A percentile compares a stretch with the other conserved stretches of the same genome.
phyloP scores from a whole-genome alignment of 2,113 vertebrate species.

The Elgaria multicarinata region DNA sequence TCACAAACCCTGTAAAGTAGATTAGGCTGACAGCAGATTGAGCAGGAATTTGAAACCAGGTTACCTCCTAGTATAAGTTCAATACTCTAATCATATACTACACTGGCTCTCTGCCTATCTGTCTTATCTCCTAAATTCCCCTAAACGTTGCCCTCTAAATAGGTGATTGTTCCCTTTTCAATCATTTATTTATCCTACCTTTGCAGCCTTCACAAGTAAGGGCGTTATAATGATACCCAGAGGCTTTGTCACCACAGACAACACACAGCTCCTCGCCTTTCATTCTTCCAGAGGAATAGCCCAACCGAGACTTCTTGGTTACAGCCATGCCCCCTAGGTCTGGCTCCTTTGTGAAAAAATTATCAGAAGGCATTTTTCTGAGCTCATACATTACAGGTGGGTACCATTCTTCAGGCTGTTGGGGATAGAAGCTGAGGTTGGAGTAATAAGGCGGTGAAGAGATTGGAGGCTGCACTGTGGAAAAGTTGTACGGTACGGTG shows the following conservation, averaged over 20 bases:
- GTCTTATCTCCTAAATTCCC: too few relatives aligned
- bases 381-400: constrained; percentile 87
- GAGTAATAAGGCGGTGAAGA: constrained; percentile 87
- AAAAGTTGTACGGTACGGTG: constrained; percentile 79
- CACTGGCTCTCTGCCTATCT: too few relatives aligned
- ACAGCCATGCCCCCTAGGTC: constrained; percentile 81
- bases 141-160: too few relatives aligned
- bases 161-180: neutral
- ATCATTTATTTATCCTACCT: constrained; percentile 81
- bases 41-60: too few relatives aligned
- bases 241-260: constrained; percentile 97
- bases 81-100: too few relatives aligned
- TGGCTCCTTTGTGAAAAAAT: constrained; percentile 80
- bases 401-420: constrained; percentile 92
- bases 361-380: constrained; percentile 86
- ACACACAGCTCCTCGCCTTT: constrained; percentile 97
- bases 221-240: constrained; percentile 97
- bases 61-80: too few relatives aligned
- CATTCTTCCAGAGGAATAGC: constrained; percentile 79
- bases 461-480: constrained; percentile 85
- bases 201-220: constrained; percentile 99
- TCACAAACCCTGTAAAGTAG: too few relatives aligned
- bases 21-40: too few relatives aligned
- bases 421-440: constrained; percentile 88
- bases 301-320: constrained; percentile 85